Base-by-base conservation (phyloP, 1,140 invertebrate species). In the Thaumatotibia leucotreta region DNA sequence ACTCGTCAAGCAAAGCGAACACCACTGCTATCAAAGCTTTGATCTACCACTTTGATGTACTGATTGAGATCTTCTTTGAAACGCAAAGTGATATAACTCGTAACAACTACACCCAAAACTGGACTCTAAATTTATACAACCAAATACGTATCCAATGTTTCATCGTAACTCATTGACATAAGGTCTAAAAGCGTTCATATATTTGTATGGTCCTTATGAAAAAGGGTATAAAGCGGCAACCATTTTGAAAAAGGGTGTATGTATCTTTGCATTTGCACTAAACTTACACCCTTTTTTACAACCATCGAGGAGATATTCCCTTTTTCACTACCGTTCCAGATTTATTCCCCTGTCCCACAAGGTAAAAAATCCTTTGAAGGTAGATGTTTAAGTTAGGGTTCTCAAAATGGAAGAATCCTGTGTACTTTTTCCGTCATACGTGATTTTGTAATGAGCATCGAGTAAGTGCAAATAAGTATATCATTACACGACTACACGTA, bases 31-130 rank as follows among this genome's bases (percentile, higher is more conserved):
- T 45, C 39, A 45, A 20, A 45, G 39, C 24, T 58, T 58, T 58
- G 52, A 58, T 58, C 52, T 58, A 58, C 52, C 52, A 58, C 52
- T 58, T 58, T 58, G 52, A 58, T 58, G 23, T 58, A 58, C 52
- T 58, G 52, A 58, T 58, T 58, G 52, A 58, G 52, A 58, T 31
- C 24, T 14, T 58, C n/a, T 24, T 17, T n/a, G n/a, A 24, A 14
- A 27, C 52, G 14, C 49, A 24, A 27, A 27, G 4, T 24, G n/a
- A 11, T n/a, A 29, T 27, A 27, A 27, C 52, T 27, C 24, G 0
- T 8, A 1, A 1, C 10, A 8, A 24, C 29, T 24, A 4, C 8
- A 1, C 6, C 5, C 5, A 0, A 27, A 29, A 58, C 29, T 11
- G 11, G 11, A 58, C 23, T 58, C n/a, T 4, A 27, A 58, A 2